phyloP scores from a whole-genome alignment of 2,113 vertebrate species.

The Pluvialis apricaria region DNA sequence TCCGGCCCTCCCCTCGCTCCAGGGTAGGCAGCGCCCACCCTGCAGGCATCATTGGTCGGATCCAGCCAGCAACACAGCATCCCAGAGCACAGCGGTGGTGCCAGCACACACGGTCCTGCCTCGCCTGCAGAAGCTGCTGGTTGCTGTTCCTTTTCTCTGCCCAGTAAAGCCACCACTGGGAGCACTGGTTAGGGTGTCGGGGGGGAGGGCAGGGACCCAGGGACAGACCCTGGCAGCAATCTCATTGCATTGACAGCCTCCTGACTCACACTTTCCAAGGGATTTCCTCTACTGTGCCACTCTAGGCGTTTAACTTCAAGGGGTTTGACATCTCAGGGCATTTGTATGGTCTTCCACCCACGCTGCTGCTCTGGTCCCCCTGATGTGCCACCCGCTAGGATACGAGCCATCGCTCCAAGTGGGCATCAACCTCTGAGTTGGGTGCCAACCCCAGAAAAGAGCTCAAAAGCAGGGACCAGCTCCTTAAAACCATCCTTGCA shows the following conservation, averaged over 20 bases:
- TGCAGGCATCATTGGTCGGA: background rate
- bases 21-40: background rate
- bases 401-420: fast-evolving
- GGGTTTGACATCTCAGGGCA: background rate
- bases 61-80: background rate
- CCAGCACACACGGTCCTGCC: background rate
- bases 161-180: background rate
- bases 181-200: background rate
- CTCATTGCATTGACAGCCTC: background rate
- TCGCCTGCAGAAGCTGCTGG: background rate
- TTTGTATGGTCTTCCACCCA: background rate
- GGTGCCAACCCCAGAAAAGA: background rate
- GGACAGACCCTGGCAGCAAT: background rate
- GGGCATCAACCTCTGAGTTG: background rate
- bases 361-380: fast-evolving
- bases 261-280: background rate
- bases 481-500: background rate
- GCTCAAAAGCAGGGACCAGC: background rate
- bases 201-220: background rate
- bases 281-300: background rate
- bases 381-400: fast-evolving
- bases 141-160: background rate
- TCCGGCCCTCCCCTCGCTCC: fast-evolving
- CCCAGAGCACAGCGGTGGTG: background rate
- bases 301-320: background rate